Percentiles rank a stretch among this genome's conserved stretches.
Evolutionary conservation across 2,113 vertebrate genomes (phyloP).

Genomic region (Falcunculus frontatus): DNA sequence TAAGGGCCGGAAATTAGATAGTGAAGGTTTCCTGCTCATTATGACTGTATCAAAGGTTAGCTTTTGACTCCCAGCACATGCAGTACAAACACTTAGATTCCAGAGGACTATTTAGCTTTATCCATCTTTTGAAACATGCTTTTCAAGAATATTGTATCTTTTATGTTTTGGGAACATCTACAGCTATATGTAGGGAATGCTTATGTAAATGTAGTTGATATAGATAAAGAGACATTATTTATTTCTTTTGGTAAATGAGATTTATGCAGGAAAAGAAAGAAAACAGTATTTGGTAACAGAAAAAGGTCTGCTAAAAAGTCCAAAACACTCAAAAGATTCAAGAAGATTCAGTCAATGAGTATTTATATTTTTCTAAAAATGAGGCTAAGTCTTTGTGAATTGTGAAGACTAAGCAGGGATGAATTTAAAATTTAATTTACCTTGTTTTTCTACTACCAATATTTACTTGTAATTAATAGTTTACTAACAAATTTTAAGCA

Average conservation of each 20-base stretch:
- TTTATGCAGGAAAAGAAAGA: not conserved
- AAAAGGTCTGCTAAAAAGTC: not conserved
- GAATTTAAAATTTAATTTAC: not conserved
- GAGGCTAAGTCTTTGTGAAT: not conserved
- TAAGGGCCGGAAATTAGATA: not conserved
- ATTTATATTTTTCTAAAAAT: not conserved
- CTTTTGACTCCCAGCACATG: not conserved
- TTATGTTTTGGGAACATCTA: not conserved
- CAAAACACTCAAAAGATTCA: not conserved
- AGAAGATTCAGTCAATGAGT: not conserved
- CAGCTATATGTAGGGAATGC: not conserved
- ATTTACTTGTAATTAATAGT: not conserved
- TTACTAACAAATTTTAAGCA: not conserved
- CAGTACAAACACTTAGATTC: not conserved
- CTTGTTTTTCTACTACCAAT: not conserved
- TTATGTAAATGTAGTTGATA: not conserved
- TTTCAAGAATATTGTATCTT: not conserved
- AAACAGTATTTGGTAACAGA: not conserved
- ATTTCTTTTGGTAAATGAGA: not conserved
- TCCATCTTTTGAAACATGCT: not conserved
- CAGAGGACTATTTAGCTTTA: not conserved
- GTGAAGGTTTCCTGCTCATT: not conserved
- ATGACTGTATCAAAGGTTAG: not conserved
- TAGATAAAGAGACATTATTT: not conserved
- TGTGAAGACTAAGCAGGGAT: not conserved